Evolutionary conservation across 2,888 invertebrate species (phyloP).

Genomic region (Monoplex corrugatus): DNA sequence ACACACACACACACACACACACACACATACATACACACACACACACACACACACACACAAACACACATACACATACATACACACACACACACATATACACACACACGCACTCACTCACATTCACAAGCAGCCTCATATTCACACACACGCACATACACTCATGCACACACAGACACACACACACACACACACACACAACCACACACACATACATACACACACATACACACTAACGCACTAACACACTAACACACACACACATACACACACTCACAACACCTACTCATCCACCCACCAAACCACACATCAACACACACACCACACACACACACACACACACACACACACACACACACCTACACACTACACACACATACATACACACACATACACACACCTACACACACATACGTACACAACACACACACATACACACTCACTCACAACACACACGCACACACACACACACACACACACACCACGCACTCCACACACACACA

Average conservation of each 20-base stretch:
- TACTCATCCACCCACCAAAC: background rate
- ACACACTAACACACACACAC: background rate
- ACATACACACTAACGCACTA: background rate
- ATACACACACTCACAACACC: background rate
- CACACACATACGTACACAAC: too few species aligned
- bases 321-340: background rate
- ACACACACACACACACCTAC: background rate
- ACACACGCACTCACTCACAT: too few species aligned
- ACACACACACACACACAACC: background rate
- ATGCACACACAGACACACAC: background rate
- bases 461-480: too few species aligned
- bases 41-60: background rate
- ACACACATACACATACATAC: too few species aligned
- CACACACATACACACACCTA: too few species aligned
- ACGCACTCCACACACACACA: too few species aligned
- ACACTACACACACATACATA: background rate
- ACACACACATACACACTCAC: too few species aligned
- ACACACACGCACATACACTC: background rate
- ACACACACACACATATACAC: too few species aligned
- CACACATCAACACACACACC: background rate
- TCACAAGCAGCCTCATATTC: too few species aligned
- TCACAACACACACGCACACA: too few species aligned
- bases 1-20: conserved; percentile 7
- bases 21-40: background rate
- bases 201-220: background rate